Conservation (phyloP, 2,797 vertebrate species). For the Crypturellus tataupa region DNA sequence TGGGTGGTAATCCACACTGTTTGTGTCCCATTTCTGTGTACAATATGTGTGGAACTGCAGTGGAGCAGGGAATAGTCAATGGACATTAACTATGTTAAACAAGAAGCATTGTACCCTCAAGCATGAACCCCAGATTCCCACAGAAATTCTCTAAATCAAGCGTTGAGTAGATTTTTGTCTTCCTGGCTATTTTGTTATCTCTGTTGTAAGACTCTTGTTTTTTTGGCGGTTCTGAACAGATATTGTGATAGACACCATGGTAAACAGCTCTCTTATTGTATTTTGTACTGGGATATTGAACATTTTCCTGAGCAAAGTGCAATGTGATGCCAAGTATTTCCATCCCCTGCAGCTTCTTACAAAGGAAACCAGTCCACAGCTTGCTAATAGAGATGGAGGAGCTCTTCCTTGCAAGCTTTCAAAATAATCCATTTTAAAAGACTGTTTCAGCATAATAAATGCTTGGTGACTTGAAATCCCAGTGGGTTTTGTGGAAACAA, state of each 20-base stretch:
- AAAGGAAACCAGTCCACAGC: slow-evolving; percentile 74
- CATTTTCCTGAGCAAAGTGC: slow-evolving; percentile 80
- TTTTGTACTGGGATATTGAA: slow-evolving; percentile 70
- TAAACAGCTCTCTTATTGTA: slow-evolving; percentile 77
- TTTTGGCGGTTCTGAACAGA: slow-evolving; percentile 77
- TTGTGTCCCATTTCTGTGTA: slow-evolving; percentile 47
- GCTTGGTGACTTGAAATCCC: slow-evolving; percentile 67
- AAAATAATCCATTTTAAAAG: slow-evolving; percentile 72
- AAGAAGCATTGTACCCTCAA: slow-evolving; percentile 57
- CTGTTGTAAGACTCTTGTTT: slow-evolving; percentile 64
- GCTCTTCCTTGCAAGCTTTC: slow-evolving; percentile 75
- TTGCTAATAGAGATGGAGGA: slow-evolving; percentile 72
- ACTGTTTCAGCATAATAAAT: slow-evolving; percentile 78
- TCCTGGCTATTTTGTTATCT: slow-evolving; percentile 76
- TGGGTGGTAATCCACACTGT: slow-evolving; percentile 66
- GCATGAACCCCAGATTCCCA: slow-evolving; percentile 72
- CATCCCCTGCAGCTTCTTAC: slow-evolving; percentile 79
- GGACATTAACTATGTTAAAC: slow-evolving; percentile 65
- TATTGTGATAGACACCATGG: slow-evolving; percentile 69
- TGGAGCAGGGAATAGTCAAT: slow-evolving; percentile 52
- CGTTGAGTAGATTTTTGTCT: slow-evolving; percentile 69
- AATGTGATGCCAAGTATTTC: slow-evolving; percentile 81
- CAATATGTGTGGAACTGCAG: slow-evolving; percentile 15
- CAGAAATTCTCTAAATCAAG: slow-evolving; percentile 76
- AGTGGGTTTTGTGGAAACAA: slow-evolving; percentile 65